Evolutionary conservation across 2,113 vertebrate genomes (phyloP), one percentile per base, ranked within the genome.

Genomic region (Podarcis muralis): DNA sequence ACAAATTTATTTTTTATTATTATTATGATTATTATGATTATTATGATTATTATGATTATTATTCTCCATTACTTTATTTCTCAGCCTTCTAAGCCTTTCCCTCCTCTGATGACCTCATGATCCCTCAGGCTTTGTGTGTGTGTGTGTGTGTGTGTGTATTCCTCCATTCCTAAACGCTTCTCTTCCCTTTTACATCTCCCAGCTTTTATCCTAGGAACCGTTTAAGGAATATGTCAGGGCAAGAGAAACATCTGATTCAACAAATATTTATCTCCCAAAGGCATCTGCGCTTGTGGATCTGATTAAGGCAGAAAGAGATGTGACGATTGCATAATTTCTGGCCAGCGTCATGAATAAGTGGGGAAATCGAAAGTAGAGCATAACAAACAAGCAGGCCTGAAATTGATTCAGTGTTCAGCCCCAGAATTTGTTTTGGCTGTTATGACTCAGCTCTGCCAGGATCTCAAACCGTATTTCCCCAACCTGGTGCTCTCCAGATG

Each of bases 111-210:
- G 40, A 23, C 9, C 1, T 88, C 62, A 79, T 85, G 12, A 25
- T 48, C 18, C 18, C 32, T 48, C 59, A 77, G 25, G 18, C 9
- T 53, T 1, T 53, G 48, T 0, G 48, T 48, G 48, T 48, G 48
- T 53, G 48, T 53, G 48, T 12, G 43, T 48, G 43, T 48, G 43
- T 48, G 43, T 48, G 43, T 48, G 43, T 48, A 0, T 48, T 48
- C 48, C 11, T 25, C n/a, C 65, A 8, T 76, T 40, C 25, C 12
- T 57, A 76, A 74, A 6, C 81, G 82, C 83, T 84, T 15, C 59
- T 81, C 89, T 86, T 53, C 83, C 65, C 75, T 84, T 69, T 37
- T 83, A 62, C 9, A 85, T 71, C 20, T 82, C 81, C n/a, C 53
- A 71, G 2, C 59, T 86, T 78, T 66, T 87, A 40, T 48, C 1